A percentile compares a stretch with the other conserved stretches of the same genome.
Evolutionary conservation across 1,140 invertebrate genomes (phyloP).

Genomic region (Lycorma delicatula): DNA sequence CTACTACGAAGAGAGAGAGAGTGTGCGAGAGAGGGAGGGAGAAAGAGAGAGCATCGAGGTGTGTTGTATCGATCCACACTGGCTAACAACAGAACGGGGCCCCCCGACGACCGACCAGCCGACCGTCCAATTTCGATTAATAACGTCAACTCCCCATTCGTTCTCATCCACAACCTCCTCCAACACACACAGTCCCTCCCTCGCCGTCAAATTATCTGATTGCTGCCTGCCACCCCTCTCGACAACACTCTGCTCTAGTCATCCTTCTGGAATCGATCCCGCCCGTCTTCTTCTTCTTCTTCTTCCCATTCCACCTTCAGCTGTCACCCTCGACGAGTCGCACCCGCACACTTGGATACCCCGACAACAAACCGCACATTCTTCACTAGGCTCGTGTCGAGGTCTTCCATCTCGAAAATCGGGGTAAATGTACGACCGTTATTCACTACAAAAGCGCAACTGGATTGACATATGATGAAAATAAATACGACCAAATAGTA

Average conservation of each 20-base stretch:
- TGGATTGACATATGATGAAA: too few relatives aligned
- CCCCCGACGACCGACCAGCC: too few relatives aligned
- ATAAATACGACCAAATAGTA: too few relatives aligned
- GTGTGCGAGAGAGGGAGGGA: background rate
- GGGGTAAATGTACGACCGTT: too few relatives aligned
- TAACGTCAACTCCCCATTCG: slow-evolving; percentile 4
- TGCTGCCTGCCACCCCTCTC: background rate
- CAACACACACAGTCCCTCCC: background rate
- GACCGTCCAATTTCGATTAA: slow-evolving; percentile 6
- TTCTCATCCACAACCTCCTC: background rate
- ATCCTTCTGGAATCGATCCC: background rate
- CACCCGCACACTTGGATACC: too few relatives aligned
- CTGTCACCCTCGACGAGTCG: background rate
- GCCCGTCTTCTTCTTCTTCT: background rate
- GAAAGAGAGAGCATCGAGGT: background rate
- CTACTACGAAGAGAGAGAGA: too few relatives aligned
- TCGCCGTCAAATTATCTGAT: slow-evolving; percentile 5
- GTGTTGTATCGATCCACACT: slow-evolving; percentile 3
- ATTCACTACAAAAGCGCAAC: too few relatives aligned
- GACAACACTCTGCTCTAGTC: too few relatives aligned
- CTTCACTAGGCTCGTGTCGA: too few relatives aligned
- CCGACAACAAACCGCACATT: too few relatives aligned
- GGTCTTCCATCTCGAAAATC: too few relatives aligned
- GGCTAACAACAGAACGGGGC: background rate
- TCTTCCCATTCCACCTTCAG: background rate